A percentile compares a stretch with the other conserved stretches of the same genome.
Conservation (phyloP, 2,113 vertebrate genomes). For the Eurypyga helias region DNA sequence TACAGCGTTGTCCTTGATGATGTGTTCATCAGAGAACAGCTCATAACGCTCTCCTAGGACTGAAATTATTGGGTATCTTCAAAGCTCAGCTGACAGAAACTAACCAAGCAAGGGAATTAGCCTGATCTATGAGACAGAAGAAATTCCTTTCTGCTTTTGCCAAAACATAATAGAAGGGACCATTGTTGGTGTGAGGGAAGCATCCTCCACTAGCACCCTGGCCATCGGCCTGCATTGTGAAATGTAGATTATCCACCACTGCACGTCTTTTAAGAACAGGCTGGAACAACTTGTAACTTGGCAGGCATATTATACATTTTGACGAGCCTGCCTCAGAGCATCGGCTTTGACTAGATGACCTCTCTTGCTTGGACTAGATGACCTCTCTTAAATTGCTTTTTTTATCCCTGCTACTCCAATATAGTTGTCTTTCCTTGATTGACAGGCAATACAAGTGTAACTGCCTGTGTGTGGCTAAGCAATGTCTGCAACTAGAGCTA, state of each 20-base stretch:
- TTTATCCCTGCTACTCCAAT: not conserved
- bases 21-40: not conserved
- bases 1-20: constrained; percentile 15
- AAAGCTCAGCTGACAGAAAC: constrained; percentile 11
- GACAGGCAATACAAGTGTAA: not conserved
- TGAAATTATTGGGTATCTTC: not conserved
- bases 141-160: not conserved
- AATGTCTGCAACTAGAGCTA: not conserved
- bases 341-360: not conserved
- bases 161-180: not conserved
- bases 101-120: not conserved
- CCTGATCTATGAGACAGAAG: not conserved
- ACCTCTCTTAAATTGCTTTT: not conserved
- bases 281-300: not conserved
- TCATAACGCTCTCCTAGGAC: not conserved
- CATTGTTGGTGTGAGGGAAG: not conserved
- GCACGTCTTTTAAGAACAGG: not conserved
- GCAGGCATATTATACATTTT: not conserved
- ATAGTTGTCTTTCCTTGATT: not conserved
- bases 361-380: not conserved
- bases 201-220: not conserved
- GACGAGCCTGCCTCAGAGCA: not conserved
- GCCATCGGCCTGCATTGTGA: not conserved
- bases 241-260: not conserved
- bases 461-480: not conserved